A percentile compares a stretch with the other conserved stretches of the same genome.
These are phyloP conservation scores for Coptodon bakossiorum DNA, from an alignment of 2,113 vertebrate species.

Conservation along the genomic window DNA sequence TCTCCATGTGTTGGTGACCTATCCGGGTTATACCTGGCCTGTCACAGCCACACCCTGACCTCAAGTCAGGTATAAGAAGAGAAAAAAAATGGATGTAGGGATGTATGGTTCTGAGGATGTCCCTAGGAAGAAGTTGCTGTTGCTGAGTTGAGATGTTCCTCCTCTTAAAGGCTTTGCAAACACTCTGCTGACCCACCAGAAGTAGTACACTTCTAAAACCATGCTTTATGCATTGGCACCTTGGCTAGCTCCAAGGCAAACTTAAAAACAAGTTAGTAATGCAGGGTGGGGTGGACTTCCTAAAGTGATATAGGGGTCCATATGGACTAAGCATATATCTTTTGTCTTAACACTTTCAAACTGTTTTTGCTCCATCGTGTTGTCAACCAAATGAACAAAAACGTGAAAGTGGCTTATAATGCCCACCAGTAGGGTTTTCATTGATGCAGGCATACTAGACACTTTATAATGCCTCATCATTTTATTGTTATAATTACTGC, in stretches of 20 bases:
- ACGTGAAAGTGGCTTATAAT: fast-evolving
- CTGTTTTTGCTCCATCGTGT: neutral
- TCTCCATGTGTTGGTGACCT: neutral
- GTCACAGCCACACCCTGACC: neutral
- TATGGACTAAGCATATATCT: neutral
- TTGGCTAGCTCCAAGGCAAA: neutral
- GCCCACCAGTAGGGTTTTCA: neutral
- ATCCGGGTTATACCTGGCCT: neutral
- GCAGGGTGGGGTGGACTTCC: neutral
- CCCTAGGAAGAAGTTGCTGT: neutral
- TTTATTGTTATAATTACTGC: neutral
- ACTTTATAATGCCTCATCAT: neutral
- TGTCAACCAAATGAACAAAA: neutral
- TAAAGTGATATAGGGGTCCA: neutral
- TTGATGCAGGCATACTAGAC: neutral
- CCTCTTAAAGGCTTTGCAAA: neutral
- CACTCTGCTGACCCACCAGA: neutral
- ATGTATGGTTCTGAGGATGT: neutral
- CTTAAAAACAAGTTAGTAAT: neutral
- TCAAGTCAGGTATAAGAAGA: fast-evolving
- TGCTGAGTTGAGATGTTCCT: neutral
- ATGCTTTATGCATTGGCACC: neutral
- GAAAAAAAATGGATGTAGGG: neutral
- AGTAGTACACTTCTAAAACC: neutral
- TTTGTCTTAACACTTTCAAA: neutral